Evolutionary conservation across 2,113 vertebrate genomes (phyloP).

Genomic region (Eudyptes chrysolophus): DNA sequence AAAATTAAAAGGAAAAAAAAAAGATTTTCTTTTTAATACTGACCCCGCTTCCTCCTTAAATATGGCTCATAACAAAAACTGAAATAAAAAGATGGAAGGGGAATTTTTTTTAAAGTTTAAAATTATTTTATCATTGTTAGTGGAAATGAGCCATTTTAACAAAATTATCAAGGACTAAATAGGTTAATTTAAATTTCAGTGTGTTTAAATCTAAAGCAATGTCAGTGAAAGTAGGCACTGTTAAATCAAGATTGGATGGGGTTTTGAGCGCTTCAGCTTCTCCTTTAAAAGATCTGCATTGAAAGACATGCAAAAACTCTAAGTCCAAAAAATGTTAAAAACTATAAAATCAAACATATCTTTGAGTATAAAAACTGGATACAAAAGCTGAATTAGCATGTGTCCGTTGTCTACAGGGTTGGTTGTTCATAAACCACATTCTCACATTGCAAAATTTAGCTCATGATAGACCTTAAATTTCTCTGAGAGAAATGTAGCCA

Average conservation of each 20-base stretch:
- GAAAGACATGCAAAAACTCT: background rate
- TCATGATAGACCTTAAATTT: background rate
- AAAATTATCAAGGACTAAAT: too few relatives aligned
- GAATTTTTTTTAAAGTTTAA: too few relatives aligned
- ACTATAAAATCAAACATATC: background rate
- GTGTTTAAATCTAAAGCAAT: background rate
- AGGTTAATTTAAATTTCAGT: too few relatives aligned
- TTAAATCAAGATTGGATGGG: background rate
- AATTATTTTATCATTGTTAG: too few relatives aligned
- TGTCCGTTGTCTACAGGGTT: background rate
- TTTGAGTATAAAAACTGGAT: background rate
- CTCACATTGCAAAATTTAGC: background rate
- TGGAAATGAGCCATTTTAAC: too few relatives aligned
- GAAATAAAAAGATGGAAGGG: too few relatives aligned
- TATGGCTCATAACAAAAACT: too few relatives aligned
- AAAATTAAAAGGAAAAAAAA: background rate
- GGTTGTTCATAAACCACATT: background rate
- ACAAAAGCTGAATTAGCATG: background rate
- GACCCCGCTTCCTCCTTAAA: too few relatives aligned
- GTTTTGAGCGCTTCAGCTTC: background rate
- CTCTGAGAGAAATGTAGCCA: background rate
- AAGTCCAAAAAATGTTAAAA: background rate
- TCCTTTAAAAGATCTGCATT: background rate
- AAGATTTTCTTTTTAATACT: too few relatives aligned
- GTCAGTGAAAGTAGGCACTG: background rate